Base-by-base conservation (phyloP, 2,888 invertebrate genomes). In the Philonicus albiceps region DNA sequence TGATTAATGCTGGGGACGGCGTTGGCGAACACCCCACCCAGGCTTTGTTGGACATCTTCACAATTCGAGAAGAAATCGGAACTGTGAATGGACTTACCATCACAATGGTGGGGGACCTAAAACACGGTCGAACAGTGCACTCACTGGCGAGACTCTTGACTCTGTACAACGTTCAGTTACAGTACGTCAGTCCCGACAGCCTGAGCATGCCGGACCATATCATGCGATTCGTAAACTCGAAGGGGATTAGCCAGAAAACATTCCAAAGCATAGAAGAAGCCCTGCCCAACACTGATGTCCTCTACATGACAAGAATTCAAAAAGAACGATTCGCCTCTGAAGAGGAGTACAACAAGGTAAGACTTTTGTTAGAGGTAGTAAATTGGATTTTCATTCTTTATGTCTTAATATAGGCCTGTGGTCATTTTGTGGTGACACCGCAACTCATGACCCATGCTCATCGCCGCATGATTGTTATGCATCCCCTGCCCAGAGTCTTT, bases 1-100 rank as follows among this genome's bases (percentile, higher is more conserved):
- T 99, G n/a, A 95, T 99, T 84, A 99, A 99, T 93, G 99, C 98
- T 13, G 99, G 99, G 1, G 99, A 99, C 93, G 99, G 99, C 8
- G 94, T 97, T 0, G 98, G 98, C 0, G 98, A 99, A 91, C 98
- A 99, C 93, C 99, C 99, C 0, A 98, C 98, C 0, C 99, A 99
- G 93, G 99, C 99, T 0, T 93, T 99, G 16, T 93, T 99, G 11
- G 99, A 99, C 91, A 95, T 99, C 3, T 99, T 99, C 91, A 99
- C 99, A 5, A 99, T 99, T 89, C 94, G 99, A 88, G 98, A 99
- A 93, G 99, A 99, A 93, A 98, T 99, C 88, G 99, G 99, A 89
- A 99, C 99, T 0, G 99, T 99, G 0, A 99, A 99, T 91, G 98
- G 98, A 0, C 93, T 99, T 11, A 98, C 97, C 0, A 98, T 99